These are phyloP conservation scores for Euglossa dilemma DNA, from an alignment of 1,140 invertebrate species.

Conservation along the genomic window DNA sequence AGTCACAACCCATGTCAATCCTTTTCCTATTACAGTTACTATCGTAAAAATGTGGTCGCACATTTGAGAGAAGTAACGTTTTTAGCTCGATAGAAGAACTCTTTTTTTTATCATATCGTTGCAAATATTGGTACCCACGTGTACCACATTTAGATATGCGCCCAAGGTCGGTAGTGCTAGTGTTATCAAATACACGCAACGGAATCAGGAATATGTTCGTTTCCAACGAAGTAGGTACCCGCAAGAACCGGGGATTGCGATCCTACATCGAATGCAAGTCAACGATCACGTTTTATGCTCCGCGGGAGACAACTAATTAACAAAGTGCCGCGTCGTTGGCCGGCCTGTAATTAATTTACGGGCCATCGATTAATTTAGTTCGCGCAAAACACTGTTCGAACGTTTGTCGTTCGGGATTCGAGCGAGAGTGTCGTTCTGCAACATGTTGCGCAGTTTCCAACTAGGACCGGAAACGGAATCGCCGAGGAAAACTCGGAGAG, in stretches of 20 bases:
- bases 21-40: too few relatives aligned
- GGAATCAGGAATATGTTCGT: neutral
- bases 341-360: constrained; percentile 41
- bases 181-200: neutral
- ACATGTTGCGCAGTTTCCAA: neutral
- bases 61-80: too few relatives aligned
- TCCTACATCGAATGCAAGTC: constrained; percentile 30
- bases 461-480: neutral
- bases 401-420: constrained; percentile 7
- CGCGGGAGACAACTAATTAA: constrained; percentile 50
- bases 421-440: neutral
- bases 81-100: too few relatives aligned
- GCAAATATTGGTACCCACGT: too few relatives aligned
- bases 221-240: neutral
- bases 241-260: neutral
- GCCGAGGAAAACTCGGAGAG: neutral
- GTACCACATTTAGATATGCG: too few relatives aligned
- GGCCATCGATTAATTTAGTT: constrained; percentile 23
- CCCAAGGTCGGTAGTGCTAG: too few relatives aligned
- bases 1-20: too few relatives aligned
- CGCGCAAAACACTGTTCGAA: neutral
- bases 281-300: constrained; percentile 45
- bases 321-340: constrained; percentile 16
- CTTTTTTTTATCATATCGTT: too few relatives aligned
- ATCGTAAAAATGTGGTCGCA: too few relatives aligned